Percentiles rank a stretch among this genome's conserved stretches.
These are phyloP conservation scores for Galerucella pusilla DNA, from an alignment of 2,888 invertebrate genomes.

Conservation along the genomic window DNA sequence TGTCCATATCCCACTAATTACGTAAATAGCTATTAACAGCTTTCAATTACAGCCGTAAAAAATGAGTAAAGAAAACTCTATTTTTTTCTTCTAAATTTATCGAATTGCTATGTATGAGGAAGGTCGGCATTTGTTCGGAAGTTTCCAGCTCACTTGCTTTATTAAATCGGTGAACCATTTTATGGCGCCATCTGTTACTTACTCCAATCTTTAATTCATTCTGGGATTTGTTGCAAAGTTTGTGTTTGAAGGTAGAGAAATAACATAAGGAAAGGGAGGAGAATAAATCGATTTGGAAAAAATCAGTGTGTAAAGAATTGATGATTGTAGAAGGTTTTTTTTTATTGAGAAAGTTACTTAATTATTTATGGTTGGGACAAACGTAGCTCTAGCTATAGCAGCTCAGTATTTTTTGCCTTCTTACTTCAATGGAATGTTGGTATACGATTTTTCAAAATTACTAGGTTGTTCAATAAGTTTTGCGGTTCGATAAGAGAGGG, in stretches of 20 bases:
- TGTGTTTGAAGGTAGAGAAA: not conserved
- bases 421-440: no score
- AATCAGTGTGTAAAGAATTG: no score
- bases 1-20: no score
- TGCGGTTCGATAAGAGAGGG: no score
- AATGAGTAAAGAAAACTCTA: not conserved
- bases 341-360: no score
- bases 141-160: slow-evolving; percentile 3
- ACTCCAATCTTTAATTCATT: not conserved
- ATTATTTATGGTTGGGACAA: no score
- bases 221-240: not conserved
- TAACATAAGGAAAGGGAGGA: not conserved
- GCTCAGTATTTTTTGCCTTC: no score
- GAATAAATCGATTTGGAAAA: not conserved
- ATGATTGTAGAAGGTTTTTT: no score
- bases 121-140: slow-evolving; percentile 5
- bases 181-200: not conserved
- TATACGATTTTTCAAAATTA: no score
- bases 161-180: slow-evolving; percentile 2
- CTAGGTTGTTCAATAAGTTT: no score
- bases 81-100: not conserved
- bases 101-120: not conserved
- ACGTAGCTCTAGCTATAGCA: no score
- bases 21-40: no score
- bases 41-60: not conserved